Conservation (phyloP, 2,113 vertebrate species). For the Pandion haliaetus region DNA sequence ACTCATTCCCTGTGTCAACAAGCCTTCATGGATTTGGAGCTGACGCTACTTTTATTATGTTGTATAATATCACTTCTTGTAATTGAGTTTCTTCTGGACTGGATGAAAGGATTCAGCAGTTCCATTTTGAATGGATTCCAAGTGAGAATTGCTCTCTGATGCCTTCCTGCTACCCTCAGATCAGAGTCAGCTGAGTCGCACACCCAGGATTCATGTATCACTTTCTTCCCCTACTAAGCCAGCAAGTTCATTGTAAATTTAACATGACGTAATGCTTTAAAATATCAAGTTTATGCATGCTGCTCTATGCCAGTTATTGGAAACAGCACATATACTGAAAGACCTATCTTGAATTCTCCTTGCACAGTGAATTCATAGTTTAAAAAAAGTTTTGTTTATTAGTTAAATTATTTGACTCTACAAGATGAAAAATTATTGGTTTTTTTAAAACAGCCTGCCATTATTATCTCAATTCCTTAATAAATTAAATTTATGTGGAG, state of each 20-base stretch:
- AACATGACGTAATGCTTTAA: background rate
- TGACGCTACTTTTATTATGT: constrained; percentile 10
- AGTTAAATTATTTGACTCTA: background rate
- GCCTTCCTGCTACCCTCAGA: background rate
- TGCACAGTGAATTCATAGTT: background rate
- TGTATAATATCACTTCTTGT: background rate
- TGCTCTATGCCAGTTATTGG: background rate
- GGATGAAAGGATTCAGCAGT: background rate
- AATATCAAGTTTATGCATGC: background rate
- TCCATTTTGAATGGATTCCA: background rate
- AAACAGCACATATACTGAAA: background rate
- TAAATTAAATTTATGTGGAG: background rate
- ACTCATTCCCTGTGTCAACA: constrained; percentile 47
- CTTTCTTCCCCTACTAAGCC: background rate
- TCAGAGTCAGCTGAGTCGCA: background rate
- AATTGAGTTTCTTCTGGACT: background rate
- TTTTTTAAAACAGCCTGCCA: background rate
- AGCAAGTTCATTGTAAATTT: background rate
- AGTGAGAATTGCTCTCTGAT: background rate
- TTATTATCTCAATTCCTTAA: background rate
- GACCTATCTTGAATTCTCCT: background rate
- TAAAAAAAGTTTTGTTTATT: background rate
- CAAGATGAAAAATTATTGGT: background rate
- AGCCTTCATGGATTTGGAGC: background rate
- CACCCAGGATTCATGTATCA: background rate